Conservation (phyloP, 2,888 invertebrate genomes). For the Leptopterna dolabrata region DNA sequence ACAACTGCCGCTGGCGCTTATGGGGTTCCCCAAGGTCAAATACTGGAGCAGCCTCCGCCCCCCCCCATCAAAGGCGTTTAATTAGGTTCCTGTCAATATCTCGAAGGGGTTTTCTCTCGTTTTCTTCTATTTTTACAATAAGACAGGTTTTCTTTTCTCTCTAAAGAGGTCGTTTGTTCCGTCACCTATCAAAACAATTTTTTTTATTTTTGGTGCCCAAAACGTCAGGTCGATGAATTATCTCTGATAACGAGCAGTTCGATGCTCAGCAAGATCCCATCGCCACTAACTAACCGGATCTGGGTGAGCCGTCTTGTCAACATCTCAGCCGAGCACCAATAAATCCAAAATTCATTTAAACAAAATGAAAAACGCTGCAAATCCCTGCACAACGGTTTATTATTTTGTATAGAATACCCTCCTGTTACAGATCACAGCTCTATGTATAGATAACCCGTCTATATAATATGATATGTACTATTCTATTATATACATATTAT, state of each 20-base stretch:
- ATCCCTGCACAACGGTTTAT: too few relatives aligned
- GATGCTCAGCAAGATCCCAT: not conserved
- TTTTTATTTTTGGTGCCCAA: not conserved
- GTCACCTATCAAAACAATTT: not conserved
- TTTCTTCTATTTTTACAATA: not conserved
- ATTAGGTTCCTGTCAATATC: conserved; percentile 19
- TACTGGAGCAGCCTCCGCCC: conserved; percentile 32
- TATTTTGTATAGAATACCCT: too few relatives aligned
- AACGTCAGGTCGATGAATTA: not conserved
- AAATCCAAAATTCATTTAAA: too few relatives aligned
- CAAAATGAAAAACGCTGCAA: too few relatives aligned
- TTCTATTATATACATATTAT: too few relatives aligned
- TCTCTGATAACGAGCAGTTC: not conserved
- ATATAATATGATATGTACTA: too few relatives aligned
- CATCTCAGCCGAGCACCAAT: not conserved
- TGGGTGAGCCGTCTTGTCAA: not conserved
- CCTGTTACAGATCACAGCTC: too few relatives aligned
- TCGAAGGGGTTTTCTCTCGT: not conserved
- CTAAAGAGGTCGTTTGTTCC: not conserved
- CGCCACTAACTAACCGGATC: not conserved
- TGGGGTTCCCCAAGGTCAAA: conserved; percentile 47
- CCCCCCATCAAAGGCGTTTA: conserved; percentile 4
- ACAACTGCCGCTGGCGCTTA: conserved; percentile 27
- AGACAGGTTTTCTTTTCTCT: too few relatives aligned
- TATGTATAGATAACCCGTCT: too few relatives aligned